These are phyloP conservation scores for Calidris pygmaea DNA, from an alignment of 2,113 vertebrate genomes.

Conservation along the genomic window DNA sequence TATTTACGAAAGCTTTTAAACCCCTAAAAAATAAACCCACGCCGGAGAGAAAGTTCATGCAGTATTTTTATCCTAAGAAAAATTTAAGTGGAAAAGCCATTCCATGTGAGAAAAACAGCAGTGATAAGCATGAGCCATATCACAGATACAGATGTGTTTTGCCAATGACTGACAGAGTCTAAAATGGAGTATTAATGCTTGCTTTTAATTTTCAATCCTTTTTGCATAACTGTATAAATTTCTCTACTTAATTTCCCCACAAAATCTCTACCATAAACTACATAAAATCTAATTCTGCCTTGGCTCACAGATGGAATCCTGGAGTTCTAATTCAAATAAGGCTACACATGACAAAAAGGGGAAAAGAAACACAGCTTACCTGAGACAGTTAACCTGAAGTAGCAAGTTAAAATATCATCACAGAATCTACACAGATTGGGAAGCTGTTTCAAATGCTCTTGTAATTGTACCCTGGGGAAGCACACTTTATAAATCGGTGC, in stretches of 20 bases:
- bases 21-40: not conserved
- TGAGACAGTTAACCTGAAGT: slow-evolving; percentile 81
- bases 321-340: not conserved
- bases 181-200: not conserved
- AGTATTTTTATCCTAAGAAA: not conserved
- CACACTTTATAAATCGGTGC: slow-evolving; percentile 90
- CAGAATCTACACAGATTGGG: slow-evolving; percentile 90
- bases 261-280: not conserved
- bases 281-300: not conserved
- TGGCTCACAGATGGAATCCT: not conserved
- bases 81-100: not conserved
- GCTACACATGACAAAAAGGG: not conserved
- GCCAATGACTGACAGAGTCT: not conserved
- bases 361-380: slow-evolving; percentile 71
- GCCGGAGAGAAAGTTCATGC: not conserved
- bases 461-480: slow-evolving; percentile 88
- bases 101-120: not conserved
- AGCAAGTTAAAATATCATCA: slow-evolving; percentile 85
- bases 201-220: not conserved
- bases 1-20: slow-evolving; percentile 44
- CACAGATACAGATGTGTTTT: not conserved
- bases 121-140: not conserved
- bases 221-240: not conserved
- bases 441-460: slow-evolving; percentile 92
- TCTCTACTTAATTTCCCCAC: not conserved